A percentile compares a stretch with the other conserved stretches of the same genome.
Conservation (phyloP, 2,888 invertebrate species). For the Asteroscopus sphinx region DNA sequence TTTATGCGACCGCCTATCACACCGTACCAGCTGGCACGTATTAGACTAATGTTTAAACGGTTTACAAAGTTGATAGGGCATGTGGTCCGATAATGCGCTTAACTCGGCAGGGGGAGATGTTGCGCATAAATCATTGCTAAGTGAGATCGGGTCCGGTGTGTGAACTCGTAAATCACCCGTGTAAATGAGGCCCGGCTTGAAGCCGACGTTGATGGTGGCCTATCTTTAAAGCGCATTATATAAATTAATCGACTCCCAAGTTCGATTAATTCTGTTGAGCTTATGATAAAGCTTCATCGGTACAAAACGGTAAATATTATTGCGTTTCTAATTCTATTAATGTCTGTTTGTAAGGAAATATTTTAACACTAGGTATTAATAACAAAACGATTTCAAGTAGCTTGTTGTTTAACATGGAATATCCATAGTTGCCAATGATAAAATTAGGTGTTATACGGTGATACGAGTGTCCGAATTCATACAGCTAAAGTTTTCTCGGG, state of each 20-base stretch:
- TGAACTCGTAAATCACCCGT: conserved; percentile 88
- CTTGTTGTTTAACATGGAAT: too few relatives aligned
- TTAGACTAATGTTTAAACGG: conserved; percentile 71
- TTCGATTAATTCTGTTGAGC: conserved; percentile 61
- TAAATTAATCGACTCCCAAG: conserved; percentile 70
- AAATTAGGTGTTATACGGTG: too few relatives aligned
- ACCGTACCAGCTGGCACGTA: conserved; percentile 56
- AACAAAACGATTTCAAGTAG: too few relatives aligned
- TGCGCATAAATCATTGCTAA: conserved; percentile 88
- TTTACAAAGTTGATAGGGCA: conserved; percentile 84
- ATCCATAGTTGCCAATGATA: too few relatives aligned
- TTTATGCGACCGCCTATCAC: conserved; percentile 49
- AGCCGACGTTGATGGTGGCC: conserved; percentile 78
- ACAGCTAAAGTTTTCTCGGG: too few relatives aligned
- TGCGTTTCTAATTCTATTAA: conserved; percentile 36
- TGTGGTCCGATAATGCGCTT: conserved; percentile 85
- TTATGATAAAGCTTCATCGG: conserved; percentile 37
- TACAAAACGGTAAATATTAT: conserved; percentile 43
- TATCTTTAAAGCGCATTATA: conserved; percentile 76
- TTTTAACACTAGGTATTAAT: not conserved
- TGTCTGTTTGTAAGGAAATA: not conserved
- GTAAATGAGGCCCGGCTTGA: conserved; percentile 81
- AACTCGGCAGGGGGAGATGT: conserved; percentile 85
- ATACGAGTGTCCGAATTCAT: too few relatives aligned
- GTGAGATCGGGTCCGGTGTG: conserved; percentile 87